Evolutionary conservation across 2,888 invertebrate genomes (phyloP).

Genomic region (Eupithecia subumbrata): DNA sequence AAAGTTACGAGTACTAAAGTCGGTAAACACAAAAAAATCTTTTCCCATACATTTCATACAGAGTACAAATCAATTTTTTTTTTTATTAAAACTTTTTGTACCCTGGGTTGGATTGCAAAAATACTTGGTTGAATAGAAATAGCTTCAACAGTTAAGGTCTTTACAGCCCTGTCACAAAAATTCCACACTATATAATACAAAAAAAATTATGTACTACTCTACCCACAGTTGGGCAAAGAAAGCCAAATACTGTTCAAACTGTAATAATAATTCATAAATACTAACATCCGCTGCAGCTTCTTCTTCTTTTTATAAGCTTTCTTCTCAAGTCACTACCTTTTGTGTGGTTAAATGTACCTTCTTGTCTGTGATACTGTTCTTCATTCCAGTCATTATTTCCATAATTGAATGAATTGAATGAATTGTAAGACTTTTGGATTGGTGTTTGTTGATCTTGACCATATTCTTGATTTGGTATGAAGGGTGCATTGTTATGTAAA

Average conservation of each 20-base stretch:
- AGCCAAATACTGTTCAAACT: not conserved
- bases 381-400: constrained; percentile 2
- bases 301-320: constrained; percentile 45
- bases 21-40: too few species aligned
- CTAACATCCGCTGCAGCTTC: constrained; percentile 36
- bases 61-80: too few species aligned
- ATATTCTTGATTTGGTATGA: not conserved
- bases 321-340: constrained; percentile 50
- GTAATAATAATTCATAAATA: constrained; percentile 13
- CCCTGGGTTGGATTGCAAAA: too few species aligned
- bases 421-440: not conserved
- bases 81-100: too few species aligned
- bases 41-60: too few species aligned
- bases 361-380: not conserved
- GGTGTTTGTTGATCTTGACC: not conserved
- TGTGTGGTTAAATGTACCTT: not conserved
- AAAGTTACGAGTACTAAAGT: too few species aligned
- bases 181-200: too few species aligned
- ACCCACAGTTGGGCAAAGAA: not conserved
- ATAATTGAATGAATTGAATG: not conserved
- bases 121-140: too few species aligned
- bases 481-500: constrained; percentile 6
- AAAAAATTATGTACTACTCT: too few species aligned
- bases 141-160: too few species aligned
- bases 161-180: too few species aligned